These are phyloP conservation scores for Drosophila ambigua DNA, from an alignment of 1,140 invertebrate genomes.

Conservation along the genomic window DNA sequence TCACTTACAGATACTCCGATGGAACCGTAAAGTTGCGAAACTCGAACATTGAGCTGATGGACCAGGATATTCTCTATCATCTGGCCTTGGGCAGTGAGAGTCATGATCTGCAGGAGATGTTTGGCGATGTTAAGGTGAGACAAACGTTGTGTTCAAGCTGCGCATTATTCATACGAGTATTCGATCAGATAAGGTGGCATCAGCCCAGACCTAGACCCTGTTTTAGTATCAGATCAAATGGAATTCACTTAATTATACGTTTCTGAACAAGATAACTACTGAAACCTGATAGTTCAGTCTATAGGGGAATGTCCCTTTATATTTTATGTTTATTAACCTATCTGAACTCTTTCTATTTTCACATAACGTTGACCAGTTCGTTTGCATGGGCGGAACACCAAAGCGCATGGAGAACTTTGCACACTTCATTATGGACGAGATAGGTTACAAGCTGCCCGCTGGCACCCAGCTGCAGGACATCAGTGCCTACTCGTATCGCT, in stretches of 20 bases:
- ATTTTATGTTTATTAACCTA: conserved; percentile 4
- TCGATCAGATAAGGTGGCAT: not conserved
- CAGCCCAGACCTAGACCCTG: conserved; percentile 37
- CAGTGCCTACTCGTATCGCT: conserved; percentile 95
- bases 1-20: conserved; percentile 88
- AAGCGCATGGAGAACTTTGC: conserved; percentile 97
- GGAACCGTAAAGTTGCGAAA: conserved; percentile 93
- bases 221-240: conserved; percentile 37
- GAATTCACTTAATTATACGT: conserved; percentile 27
- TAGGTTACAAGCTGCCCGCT: conserved; percentile 94
- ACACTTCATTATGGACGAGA: conserved; percentile 94
- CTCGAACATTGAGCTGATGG: conserved; percentile 94
- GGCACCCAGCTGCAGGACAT: conserved; percentile 95
- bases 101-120: conserved; percentile 97
- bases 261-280: not conserved
- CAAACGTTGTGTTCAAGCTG: not conserved
- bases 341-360: conserved; percentile 16
- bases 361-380: conserved; percentile 89
- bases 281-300: conserved; percentile 30
- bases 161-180: conserved; percentile 15
- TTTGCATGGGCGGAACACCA: conserved; percentile 98
- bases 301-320: not conserved
- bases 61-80: conserved; percentile 97
- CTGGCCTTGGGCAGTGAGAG: conserved; percentile 95
- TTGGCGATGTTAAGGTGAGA: conserved; percentile 96